A percentile compares a stretch with the other conserved stretches of the same genome.
These are phyloP conservation scores for Ceyx erithaca DNA, from an alignment of 2,797 vertebrate species.

Conservation along the genomic window DNA sequence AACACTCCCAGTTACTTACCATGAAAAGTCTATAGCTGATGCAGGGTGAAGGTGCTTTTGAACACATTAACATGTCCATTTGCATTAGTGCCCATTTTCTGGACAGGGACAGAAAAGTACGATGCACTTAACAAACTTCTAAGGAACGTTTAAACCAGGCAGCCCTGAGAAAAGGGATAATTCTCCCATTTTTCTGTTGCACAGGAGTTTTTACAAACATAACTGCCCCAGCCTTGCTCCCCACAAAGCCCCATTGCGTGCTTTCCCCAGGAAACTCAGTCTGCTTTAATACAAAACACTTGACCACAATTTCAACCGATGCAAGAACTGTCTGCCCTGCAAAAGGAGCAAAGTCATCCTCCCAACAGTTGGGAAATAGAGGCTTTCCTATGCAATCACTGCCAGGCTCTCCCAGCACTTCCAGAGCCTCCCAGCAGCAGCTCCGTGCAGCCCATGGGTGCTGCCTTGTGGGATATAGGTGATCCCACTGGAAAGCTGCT, in stretches of 20 bases:
- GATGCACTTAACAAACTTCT: background rate
- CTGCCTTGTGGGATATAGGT: background rate
- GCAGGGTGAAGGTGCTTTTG: background rate
- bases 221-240: rapidly evolving
- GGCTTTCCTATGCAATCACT: background rate
- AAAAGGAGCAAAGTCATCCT: background rate
- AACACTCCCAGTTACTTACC: background rate
- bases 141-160: background rate
- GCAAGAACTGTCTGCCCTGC: background rate
- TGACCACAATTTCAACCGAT: background rate
- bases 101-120: background rate
- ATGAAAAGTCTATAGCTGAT: background rate
- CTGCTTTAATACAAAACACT: background rate
- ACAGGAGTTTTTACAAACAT: background rate
- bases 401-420: background rate
- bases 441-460: background rate
- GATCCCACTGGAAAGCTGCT: background rate
- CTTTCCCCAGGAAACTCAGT: background rate
- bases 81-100: background rate
- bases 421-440: background rate
- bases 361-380: background rate
- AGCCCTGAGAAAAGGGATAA: background rate
- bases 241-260: rapidly evolving
- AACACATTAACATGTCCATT: background rate
- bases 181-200: background rate